These are phyloP conservation scores for Psilopsiagon aymara DNA, from an alignment of 2,113 vertebrate species.

Conservation along the genomic window DNA sequence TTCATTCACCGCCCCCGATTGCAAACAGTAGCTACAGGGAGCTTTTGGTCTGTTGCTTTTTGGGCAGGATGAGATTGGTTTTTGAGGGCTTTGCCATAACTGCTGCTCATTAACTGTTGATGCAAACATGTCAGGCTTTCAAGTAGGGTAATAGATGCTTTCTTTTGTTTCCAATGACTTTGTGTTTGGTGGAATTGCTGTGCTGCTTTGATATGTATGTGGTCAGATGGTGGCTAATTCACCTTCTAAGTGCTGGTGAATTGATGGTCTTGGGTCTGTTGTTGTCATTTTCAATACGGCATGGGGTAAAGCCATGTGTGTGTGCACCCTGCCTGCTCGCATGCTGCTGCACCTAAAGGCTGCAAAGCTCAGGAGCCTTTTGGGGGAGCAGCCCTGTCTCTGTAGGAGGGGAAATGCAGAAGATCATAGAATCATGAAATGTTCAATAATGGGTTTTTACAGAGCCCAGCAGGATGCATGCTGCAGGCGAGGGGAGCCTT, in stretches of 20 bases:
- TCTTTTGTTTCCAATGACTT: background rate
- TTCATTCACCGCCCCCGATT: slow-evolving; percentile 11
- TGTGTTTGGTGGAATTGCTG: background rate
- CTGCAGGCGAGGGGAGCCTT: background rate
- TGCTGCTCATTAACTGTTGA: slow-evolving; percentile 36
- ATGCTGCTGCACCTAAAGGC: background rate
- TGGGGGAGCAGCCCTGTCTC: background rate
- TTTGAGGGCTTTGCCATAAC: slow-evolving; percentile 27
- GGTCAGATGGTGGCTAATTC: background rate
- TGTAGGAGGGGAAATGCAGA: background rate
- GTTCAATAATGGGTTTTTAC: fast-evolving
- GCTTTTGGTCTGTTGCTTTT: background rate
- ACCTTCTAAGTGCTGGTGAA: background rate
- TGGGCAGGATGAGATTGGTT: background rate
- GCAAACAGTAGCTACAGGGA: background rate
- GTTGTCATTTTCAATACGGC: background rate
- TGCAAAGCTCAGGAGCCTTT: background rate
- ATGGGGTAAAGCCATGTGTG: fast-evolving
- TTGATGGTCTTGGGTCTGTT: background rate
- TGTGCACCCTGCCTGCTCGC: fast-evolving
- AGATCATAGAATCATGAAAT: background rate
- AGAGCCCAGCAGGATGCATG: background rate
- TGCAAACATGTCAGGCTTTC: background rate
- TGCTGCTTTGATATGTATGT: background rate
- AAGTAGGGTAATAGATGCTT: background rate